Conservation (phyloP, 2,797 vertebrate genomes). For the Arnoldichthys spilopterus region DNA sequence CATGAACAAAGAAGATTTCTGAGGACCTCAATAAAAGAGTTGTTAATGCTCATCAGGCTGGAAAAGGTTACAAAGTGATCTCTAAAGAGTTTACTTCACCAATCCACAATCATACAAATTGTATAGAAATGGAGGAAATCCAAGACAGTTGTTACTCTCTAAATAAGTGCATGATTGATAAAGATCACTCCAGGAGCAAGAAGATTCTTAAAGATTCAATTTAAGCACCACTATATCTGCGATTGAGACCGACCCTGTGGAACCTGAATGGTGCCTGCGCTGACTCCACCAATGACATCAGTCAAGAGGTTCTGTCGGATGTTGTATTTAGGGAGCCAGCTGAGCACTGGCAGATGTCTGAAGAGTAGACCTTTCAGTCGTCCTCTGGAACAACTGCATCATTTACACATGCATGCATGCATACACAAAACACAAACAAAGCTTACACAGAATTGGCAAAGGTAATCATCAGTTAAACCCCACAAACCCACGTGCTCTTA, state of each 20-base stretch:
- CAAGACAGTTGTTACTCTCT: too few species aligned
- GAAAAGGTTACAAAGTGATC: too few species aligned
- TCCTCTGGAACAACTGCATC: constrained; percentile 80
- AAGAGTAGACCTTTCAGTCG: constrained; percentile 79
- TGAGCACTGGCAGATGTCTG: constrained; percentile 82
- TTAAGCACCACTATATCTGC: neutral
- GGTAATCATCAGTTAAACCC: neutral
- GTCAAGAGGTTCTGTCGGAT: constrained; percentile 83
- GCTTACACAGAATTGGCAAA: too few species aligned
- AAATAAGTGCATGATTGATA: too few species aligned
- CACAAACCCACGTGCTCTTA: neutral
- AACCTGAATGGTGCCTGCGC: constrained; percentile 90
- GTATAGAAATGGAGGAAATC: too few species aligned
- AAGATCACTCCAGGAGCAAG: too few species aligned
- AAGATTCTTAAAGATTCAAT: too few species aligned
- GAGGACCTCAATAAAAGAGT: too few species aligned
- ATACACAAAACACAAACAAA: neutral
- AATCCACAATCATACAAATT: too few species aligned
- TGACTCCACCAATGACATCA: constrained; percentile 88
- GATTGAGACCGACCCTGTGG: constrained; percentile 83
- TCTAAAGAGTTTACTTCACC: too few species aligned
- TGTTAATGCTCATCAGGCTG: too few species aligned
- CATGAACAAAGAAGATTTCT: too few species aligned
- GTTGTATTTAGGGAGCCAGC: constrained; percentile 90
- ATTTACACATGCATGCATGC: constrained; percentile 42